Evolutionary conservation across 2,888 invertebrate genomes (phyloP).

Genomic region (Panopea generosa): DNA sequence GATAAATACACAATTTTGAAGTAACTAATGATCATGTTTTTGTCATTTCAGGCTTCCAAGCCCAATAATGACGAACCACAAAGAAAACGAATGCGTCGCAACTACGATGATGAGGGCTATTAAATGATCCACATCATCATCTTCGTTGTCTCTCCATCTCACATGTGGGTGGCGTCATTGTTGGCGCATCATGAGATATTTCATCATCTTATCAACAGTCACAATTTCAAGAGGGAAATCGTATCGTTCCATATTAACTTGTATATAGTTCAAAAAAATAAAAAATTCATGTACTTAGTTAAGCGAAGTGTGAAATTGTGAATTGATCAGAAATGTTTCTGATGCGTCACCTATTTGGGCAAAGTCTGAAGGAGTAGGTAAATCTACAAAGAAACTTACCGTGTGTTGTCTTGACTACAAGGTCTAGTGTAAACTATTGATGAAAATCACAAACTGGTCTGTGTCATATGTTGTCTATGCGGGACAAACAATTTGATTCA

Average conservation of each 20-base stretch:
- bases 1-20: too few species aligned
- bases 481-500: too few species aligned
- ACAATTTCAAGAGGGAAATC: too few species aligned
- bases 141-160: too few species aligned
- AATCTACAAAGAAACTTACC: slow-evolving; percentile 35
- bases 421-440: not conserved
- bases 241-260: not conserved
- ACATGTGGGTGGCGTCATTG: too few species aligned
- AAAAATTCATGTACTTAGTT: not conserved
- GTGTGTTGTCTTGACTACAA: slow-evolving; percentile 43
- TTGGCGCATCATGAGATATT: too few species aligned
- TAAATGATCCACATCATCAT: not conserved
- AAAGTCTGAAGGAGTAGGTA: slow-evolving; percentile 36
- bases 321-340: too few species aligned
- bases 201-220: too few species aligned
- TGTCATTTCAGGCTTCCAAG: slow-evolving; percentile 61
- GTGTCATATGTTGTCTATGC: too few species aligned
- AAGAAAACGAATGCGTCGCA: slow-evolving; percentile 49
- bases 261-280: slow-evolving; percentile 6
- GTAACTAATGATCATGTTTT: not conserved
- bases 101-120: slow-evolving; percentile 26
- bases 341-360: too few species aligned
- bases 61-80: slow-evolving; percentile 57
- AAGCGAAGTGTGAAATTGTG: too few species aligned
- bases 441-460: slow-evolving; percentile 1